Evolutionary conservation across 1,140 invertebrate genomes (phyloP).

Genomic region (Harpegnathos saltator): DNA sequence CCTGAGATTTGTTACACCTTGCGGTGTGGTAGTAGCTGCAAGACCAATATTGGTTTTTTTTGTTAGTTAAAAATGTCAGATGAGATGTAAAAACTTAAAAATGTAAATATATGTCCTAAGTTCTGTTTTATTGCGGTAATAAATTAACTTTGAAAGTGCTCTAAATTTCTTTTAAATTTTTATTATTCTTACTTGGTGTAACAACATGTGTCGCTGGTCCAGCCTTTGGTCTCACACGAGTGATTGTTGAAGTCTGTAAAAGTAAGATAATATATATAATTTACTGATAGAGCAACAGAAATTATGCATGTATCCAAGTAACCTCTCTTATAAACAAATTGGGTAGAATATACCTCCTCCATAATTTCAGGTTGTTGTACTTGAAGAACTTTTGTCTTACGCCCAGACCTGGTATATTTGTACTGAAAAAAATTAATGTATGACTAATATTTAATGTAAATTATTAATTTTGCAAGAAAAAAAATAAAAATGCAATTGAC

Average conservation of each 20-base stretch:
- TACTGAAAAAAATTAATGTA: constrained; percentile 66
- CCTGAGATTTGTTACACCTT: constrained; percentile 76
- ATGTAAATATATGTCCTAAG: too few relatives aligned
- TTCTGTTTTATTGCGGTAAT: not conserved
- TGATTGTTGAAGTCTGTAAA: constrained; percentile 24
- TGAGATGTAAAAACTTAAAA: too few relatives aligned
- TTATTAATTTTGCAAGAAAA: constrained; percentile 21
- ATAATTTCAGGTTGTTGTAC: constrained; percentile 79
- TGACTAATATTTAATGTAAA: not conserved
- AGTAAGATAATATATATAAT: not conserved
- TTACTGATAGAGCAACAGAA: constrained; percentile 4
- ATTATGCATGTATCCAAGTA: not conserved
- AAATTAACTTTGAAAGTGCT: constrained; percentile 34
- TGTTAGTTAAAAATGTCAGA: not conserved
- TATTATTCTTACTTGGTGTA: constrained; percentile 72
- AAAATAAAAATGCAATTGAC: constrained; percentile 33
- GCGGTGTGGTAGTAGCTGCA: constrained; percentile 73
- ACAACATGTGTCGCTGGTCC: constrained; percentile 70
- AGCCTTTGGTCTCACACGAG: constrained; percentile 64
- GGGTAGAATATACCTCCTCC: constrained; percentile 77
- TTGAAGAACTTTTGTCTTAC: constrained; percentile 75
- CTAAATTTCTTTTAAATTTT: too few relatives aligned
- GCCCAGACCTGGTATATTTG: constrained; percentile 70
- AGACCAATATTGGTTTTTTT: constrained; percentile 33
- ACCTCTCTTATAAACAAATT: too few relatives aligned